Conservation (phyloP, 2,797 vertebrate species). For the Mastacembelus armatus region DNA sequence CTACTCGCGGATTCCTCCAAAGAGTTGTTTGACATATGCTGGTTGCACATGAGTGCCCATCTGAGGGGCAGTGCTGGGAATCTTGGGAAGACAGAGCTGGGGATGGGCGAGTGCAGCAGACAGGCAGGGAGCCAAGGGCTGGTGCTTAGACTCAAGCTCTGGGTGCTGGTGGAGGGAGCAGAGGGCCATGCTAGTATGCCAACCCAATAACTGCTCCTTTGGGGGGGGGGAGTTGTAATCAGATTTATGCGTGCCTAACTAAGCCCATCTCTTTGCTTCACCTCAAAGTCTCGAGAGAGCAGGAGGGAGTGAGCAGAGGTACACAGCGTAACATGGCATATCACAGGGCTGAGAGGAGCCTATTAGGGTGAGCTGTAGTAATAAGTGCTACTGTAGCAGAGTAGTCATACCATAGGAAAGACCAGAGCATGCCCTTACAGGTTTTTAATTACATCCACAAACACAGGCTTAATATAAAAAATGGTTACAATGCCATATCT, state of each 20-base stretch:
- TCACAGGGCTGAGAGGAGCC: conserved; percentile 60
- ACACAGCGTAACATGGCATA: conserved; percentile 55
- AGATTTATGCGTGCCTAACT: conserved; percentile 78
- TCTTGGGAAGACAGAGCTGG: conserved; percentile 44
- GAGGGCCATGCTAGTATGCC: conserved; percentile 10
- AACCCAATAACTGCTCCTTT: conserved; percentile 44
- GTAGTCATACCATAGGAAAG: conserved; percentile 12
- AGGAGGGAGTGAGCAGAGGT: conserved; percentile 44
- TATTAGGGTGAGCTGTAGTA: conserved; percentile 49
- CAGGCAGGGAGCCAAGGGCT: conserved; percentile 16
- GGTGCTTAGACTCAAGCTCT: conserved; percentile 19
- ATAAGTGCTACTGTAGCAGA: conserved; percentile 48
- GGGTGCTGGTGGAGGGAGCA: conserved; percentile 9
- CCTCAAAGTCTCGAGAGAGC: conserved; percentile 53
- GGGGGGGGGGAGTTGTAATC: conserved; percentile 59
- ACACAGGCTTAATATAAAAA: conserved; percentile 16
- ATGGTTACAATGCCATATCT: conserved; percentile 1
- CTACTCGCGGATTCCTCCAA: conserved; percentile 40
- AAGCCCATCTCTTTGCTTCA: conserved; percentile 68
- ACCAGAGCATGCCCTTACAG: conserved; percentile 7
- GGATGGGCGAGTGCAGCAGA: conserved; percentile 36
- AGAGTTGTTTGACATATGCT: conserved; percentile 79
- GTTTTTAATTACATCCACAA: conserved; percentile 22
- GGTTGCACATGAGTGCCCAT: conserved; percentile 76
- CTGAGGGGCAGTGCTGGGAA: conserved; percentile 69